Evolutionary conservation across 2,113 vertebrate genomes (phyloP).

Genomic region (Dasyurus viverrinus): DNA sequence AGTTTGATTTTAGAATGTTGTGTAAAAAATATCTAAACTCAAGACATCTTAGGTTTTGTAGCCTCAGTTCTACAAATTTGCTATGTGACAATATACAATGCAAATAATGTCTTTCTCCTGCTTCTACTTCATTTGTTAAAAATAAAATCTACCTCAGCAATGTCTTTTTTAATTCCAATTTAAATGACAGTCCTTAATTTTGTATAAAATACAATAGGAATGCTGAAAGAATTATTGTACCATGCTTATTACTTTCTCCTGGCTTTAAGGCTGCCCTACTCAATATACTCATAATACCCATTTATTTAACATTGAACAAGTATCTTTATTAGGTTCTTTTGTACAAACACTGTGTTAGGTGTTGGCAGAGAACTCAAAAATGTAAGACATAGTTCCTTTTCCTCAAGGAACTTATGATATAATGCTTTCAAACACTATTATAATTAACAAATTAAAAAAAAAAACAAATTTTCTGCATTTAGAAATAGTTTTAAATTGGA

Average conservation of each 20-base stretch:
- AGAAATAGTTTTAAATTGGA: slow-evolving; percentile 13
- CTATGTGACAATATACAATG: background rate
- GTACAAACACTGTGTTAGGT: background rate
- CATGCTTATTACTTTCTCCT: background rate
- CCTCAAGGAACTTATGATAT: background rate
- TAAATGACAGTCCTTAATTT: slow-evolving; percentile 11
- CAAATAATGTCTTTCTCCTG: background rate
- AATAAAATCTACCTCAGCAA: background rate
- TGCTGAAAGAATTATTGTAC: background rate
- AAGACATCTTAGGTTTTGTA: slow-evolving; percentile 8
- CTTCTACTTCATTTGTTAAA: background rate
- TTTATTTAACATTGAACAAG: background rate
- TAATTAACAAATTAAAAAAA: slow-evolving; percentile 33
- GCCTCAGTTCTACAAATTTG: slow-evolving; percentile 5
- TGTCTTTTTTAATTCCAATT: background rate
- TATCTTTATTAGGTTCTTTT: background rate
- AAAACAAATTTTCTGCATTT: slow-evolving; percentile 32
- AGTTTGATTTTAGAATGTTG: background rate
- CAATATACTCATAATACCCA: background rate
- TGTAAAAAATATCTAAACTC: slow-evolving; percentile 36
- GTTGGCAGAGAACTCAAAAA: background rate
- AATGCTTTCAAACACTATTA: slow-evolving; percentile 11
- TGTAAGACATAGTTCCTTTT: background rate
- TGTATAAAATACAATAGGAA: slow-evolving; percentile 38
- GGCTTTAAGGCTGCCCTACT: background rate